phyloP scores from a whole-genome alignment of 2,113 vertebrate species.

The Prunella fulvescens region DNA sequence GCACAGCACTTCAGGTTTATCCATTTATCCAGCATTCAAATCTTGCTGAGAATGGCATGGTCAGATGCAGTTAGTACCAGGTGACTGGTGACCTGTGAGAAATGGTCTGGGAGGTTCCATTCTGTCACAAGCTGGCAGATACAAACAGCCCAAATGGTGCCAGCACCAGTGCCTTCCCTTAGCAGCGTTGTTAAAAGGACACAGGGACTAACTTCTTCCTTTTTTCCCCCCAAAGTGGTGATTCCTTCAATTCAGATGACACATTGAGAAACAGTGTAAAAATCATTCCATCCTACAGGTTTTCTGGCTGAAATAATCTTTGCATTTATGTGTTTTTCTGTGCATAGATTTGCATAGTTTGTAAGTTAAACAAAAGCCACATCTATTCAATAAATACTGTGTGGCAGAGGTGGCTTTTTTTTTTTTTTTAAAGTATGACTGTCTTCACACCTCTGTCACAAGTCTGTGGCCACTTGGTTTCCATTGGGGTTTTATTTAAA shows the following conservation, averaged over 20 bases:
- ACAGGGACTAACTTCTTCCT: not conserved
- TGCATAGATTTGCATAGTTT: not conserved
- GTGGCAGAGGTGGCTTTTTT: not conserved
- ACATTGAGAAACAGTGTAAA: not conserved
- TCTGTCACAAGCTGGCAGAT: not conserved
- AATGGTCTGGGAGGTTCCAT: not conserved
- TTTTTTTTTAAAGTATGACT: not conserved
- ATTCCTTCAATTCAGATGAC: not conserved
- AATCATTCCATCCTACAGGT: not conserved
- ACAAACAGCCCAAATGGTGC: not conserved
- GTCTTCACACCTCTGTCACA: not conserved
- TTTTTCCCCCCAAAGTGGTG: not conserved
- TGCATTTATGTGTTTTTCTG: not conserved
- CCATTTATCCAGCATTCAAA: too few relatives aligned
- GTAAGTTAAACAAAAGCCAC: not conserved
- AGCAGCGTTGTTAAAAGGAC: not conserved
- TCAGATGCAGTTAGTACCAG: not conserved
- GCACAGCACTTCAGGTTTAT: not conserved
- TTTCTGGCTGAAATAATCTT: not conserved
- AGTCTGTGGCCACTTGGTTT: not conserved
- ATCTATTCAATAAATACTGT: not conserved
- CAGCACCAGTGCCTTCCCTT: not conserved
- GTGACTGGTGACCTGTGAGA: not conserved
- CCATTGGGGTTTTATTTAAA: not conserved
- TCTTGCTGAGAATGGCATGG: not conserved